A percentile compares a stretch with the other conserved stretches of the same genome.
phyloP scores from a whole-genome alignment of 2,888 invertebrate genomes.

The Xiphydria camelus region DNA sequence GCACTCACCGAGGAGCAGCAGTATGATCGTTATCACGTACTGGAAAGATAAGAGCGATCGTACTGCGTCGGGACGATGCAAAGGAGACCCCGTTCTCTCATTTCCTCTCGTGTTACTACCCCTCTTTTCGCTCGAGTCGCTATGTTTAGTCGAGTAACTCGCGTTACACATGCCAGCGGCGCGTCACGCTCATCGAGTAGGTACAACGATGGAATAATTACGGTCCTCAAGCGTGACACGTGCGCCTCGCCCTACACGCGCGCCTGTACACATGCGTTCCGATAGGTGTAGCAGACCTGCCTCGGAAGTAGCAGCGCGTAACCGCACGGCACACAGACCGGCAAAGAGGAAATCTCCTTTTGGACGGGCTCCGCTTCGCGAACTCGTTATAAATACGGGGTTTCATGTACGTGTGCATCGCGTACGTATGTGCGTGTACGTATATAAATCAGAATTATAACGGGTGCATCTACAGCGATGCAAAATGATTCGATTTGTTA shows the following conservation, averaged over 20 bases:
- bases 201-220: conserved; percentile 25
- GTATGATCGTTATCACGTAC: conserved; percentile 73
- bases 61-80: no score
- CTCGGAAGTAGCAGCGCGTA: conserved; percentile 44
- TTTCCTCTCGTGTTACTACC: no score
- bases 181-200: no score
- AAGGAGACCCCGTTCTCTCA: no score
- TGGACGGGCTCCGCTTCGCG: conserved; percentile 12
- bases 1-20: conserved; percentile 71
- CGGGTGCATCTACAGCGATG: no score
- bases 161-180: no score
- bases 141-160: no score
- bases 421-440: no score
- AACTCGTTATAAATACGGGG: neutral
- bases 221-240: conserved; percentile 25
- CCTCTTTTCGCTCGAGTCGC: no score
- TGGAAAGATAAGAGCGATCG: conserved; percentile 57
- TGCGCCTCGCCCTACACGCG: neutral
- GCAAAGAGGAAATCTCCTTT: conserved; percentile 32
- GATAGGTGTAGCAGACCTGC: conserved; percentile 34
- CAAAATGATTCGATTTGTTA: no score
- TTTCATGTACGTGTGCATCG: neutral
- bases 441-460: no score
- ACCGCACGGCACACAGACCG: conserved; percentile 27
- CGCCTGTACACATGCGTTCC: neutral